phyloP scores from a whole-genome alignment of 1,140 invertebrate species.

The Brachystomella parvula region DNA sequence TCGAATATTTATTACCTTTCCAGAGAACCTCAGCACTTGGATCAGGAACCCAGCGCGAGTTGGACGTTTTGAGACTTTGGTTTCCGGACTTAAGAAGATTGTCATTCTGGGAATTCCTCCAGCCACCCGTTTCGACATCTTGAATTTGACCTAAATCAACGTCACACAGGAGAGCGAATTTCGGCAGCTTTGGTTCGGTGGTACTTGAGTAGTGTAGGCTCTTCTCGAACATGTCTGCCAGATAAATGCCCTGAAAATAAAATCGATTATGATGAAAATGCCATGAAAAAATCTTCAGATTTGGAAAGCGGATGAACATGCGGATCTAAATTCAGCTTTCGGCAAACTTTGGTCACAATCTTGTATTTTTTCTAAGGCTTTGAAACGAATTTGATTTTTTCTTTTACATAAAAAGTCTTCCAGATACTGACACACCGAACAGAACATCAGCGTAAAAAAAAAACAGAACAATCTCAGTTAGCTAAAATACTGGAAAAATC shows the following conservation, averaged over 20 bases:
- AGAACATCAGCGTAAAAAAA: too few species aligned
- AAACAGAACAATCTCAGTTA: too few species aligned
- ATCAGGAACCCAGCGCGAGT: slow-evolving; percentile 25
- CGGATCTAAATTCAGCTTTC: background rate
- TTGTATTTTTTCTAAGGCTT: too few species aligned
- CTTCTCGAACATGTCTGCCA: slow-evolving; percentile 45
- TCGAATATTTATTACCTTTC: slow-evolving; percentile 26
- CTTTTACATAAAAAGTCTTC: too few species aligned
- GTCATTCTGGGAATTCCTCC: background rate
- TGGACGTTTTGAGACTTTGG: slow-evolving; percentile 28
- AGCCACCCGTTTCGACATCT: background rate
- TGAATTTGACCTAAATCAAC: slow-evolving; percentile 32
- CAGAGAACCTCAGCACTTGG: slow-evolving; percentile 24
- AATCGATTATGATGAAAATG: background rate
- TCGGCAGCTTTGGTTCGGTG: background rate
- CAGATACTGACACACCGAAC: too few species aligned
- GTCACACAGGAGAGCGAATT: slow-evolving; percentile 31
- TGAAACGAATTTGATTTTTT: too few species aligned
- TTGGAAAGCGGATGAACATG: background rate
- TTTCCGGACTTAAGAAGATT: slow-evolving; percentile 1
- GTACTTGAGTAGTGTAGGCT: slow-evolving; percentile 32
- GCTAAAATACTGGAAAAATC: background rate
- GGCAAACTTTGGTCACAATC: too few species aligned
- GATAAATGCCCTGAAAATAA: slow-evolving; percentile 44
- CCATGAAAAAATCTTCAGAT: background rate